Conservation (phyloP, 2,888 invertebrate genomes). For the Parascotia fuliginaria region DNA sequence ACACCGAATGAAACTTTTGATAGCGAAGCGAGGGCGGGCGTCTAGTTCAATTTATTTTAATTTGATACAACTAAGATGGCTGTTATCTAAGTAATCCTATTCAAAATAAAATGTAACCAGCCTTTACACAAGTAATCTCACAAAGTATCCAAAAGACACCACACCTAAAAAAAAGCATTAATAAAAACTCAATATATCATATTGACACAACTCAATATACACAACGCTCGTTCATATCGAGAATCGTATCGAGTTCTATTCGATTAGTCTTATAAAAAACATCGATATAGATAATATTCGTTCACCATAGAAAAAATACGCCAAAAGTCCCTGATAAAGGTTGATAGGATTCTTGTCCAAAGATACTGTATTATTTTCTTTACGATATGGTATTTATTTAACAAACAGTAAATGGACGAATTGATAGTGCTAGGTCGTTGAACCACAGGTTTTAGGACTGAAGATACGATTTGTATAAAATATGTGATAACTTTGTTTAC, state of each 20-base stretch:
- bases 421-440: slow-evolving; percentile 68
- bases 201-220: slow-evolving; percentile 61
- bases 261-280: slow-evolving; percentile 74
- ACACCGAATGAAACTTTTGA: too few relatives aligned
- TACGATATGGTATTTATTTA: slow-evolving; percentile 76
- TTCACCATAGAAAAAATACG: slow-evolving; percentile 74
- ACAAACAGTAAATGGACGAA: slow-evolving; percentile 77
- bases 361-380: slow-evolving; percentile 77
- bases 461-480: slow-evolving; percentile 33
- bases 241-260: slow-evolving; percentile 68
- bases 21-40: too few relatives aligned
- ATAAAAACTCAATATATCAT: slow-evolving; percentile 42
- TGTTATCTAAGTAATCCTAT: too few relatives aligned
- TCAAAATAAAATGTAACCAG: neutral
- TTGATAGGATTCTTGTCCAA: slow-evolving; percentile 59
- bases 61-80: too few relatives aligned
- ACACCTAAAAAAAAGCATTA: slow-evolving; percentile 24
- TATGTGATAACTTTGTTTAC: slow-evolving; percentile 34
- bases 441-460: slow-evolving; percentile 51
- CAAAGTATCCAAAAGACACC: slow-evolving; percentile 1
- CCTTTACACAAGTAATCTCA: neutral
- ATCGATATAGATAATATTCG: slow-evolving; percentile 76
- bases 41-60: too few relatives aligned
- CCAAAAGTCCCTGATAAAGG: slow-evolving; percentile 72
- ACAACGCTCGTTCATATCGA: slow-evolving; percentile 65